A percentile compares a stretch with the other conserved stretches of the same genome.
Evolutionary conservation across 2,113 vertebrate genomes (phyloP).

Genomic region (Aegotheles bennettii): DNA sequence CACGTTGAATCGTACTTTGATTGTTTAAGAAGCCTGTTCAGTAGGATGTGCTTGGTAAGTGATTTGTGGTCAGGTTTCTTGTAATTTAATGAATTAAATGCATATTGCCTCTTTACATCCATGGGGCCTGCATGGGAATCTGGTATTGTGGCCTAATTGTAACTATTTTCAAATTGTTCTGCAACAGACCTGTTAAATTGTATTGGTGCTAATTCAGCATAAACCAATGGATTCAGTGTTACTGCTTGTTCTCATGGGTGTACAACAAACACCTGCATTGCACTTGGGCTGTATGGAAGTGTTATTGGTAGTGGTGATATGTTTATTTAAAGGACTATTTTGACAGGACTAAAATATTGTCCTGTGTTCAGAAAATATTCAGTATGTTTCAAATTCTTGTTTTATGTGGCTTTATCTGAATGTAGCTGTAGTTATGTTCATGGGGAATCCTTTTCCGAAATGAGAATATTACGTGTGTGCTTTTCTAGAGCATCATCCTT

Average conservation of each 20-base stretch:
- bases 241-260: background rate
- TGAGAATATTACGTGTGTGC: accelerated
- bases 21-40: background rate
- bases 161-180: background rate
- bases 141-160: background rate
- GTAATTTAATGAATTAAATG: background rate
- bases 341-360: background rate
- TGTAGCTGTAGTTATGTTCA: background rate
- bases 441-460: background rate
- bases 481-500: background rate
- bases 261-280: background rate
- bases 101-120: background rate
- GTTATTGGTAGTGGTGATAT: background rate
- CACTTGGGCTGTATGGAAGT: background rate
- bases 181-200: background rate
- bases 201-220: background rate
- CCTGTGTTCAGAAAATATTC: background rate
- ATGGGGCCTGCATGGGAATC: background rate
- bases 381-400: background rate
- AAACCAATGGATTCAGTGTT: background rate
- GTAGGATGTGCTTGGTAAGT: background rate
- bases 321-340: background rate
- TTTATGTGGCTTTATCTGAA: background rate
- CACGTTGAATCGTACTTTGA: background rate
- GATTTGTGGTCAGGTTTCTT: background rate